Evolutionary conservation across 2,888 invertebrate genomes (phyloP).

Genomic region (Xylota sylvarum): DNA sequence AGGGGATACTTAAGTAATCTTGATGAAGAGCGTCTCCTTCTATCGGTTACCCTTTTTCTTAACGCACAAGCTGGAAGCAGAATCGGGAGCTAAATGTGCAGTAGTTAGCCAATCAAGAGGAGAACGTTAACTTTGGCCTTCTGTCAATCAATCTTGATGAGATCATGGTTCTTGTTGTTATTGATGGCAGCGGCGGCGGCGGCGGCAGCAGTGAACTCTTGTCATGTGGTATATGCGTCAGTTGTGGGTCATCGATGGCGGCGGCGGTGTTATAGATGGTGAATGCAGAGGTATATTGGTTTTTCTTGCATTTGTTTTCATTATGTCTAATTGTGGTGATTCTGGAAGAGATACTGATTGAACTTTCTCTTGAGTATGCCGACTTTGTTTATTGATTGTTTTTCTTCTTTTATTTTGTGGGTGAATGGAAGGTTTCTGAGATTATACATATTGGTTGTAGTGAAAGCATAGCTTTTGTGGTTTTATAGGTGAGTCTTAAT

Average conservation of each 20-base stretch:
- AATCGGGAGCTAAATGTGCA: slow-evolving; percentile 28
- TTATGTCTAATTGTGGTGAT: slow-evolving; percentile 70
- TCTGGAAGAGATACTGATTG: slow-evolving; percentile 54
- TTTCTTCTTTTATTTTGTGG: neutral
- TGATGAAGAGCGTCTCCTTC: slow-evolving; percentile 44
- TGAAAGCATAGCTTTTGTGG: slow-evolving; percentile 53
- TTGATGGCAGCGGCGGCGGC: slow-evolving; percentile 1
- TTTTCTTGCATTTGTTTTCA: slow-evolving; percentile 32
- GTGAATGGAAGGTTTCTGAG: slow-evolving; percentile 42
- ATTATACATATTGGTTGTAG: slow-evolving; percentile 35
- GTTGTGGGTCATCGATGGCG: slow-evolving; percentile 63
- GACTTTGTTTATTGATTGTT: slow-evolving; percentile 45
- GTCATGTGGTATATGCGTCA: slow-evolving; percentile 69
- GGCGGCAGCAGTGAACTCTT: slow-evolving; percentile 26
- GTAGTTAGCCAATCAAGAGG: slow-evolving; percentile 64
- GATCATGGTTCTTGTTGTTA: slow-evolving; percentile 39
- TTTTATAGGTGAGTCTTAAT: too few species aligned
- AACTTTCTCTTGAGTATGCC: slow-evolving; percentile 64
- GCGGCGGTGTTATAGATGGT: slow-evolving; percentile 19
- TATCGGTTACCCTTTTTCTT: neutral
- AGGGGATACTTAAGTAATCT: slow-evolving; percentile 57
- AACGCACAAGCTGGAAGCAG: slow-evolving; percentile 15
- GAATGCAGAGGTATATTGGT: slow-evolving; percentile 41
- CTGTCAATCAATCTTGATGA: slow-evolving; percentile 71
- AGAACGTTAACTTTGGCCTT: slow-evolving; percentile 71